Evolutionary conservation across 2,888 invertebrate species (phyloP), one percentile per base, ranked within the genome.

Genomic region (Erebia epiphron): DNA sequence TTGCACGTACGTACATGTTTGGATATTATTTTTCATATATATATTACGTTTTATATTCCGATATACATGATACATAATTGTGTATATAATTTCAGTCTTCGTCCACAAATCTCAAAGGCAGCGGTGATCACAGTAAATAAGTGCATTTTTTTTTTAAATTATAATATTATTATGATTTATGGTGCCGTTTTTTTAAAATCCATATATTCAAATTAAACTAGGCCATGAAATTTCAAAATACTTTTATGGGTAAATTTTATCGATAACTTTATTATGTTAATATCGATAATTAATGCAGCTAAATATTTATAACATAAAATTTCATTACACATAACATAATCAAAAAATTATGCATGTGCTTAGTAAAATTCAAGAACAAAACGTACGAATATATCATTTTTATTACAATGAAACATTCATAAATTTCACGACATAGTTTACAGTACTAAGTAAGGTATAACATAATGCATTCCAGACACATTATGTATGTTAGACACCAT

Each of bases 51-150:
- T 46, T 11, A 60, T 66, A 57, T 57, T 57, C 57, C 57, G 41
- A 66, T 68, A 74, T 82, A 86, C 79, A 58, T 76, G 78, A 82
- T 83, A 79, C 73, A 78, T 76, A 77, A 71, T 73, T 35, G 7
- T 21, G 2, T 49, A 82, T 84, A 43, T 85, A 83, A 81, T 83
- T 83, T 91, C 92, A 92, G 92, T 92, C 91, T 92, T 92, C 87
- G 79, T 87, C 88, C 89, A 90, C 87, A 92, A 92, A 92, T 91
- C 91, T 92, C 91, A 91, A 89, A 88, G 90, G 90, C 90, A 88
- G 87, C 84, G 82, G 82, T 82, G 83, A 91, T 92, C 92, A 92
- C 92, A 92, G 91, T 86, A 82, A 82, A 83, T 81, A 81, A 79
- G 52, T 73, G 66, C 68, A 71, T 56, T 61, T 41, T 62, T n/a